Percentiles rank a stretch among this genome's conserved stretches.
These are phyloP conservation scores for Lynx canadensis DNA, from an alignment of 2,113 vertebrate genomes.

Conservation along the genomic window DNA sequence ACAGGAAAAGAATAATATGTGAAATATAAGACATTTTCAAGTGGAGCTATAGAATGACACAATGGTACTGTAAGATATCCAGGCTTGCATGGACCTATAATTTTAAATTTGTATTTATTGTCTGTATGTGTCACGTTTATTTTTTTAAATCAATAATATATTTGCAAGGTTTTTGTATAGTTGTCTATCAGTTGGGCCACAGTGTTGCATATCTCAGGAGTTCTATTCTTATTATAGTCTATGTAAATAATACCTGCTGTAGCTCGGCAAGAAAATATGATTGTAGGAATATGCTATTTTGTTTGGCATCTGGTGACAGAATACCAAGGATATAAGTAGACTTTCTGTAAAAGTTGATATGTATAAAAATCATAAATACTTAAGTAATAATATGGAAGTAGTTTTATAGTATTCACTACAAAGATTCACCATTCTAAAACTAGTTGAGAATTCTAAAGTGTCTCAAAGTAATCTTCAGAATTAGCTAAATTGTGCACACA, in stretches of 20 bases:
- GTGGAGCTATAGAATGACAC: slow-evolving; percentile 31
- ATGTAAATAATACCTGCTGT: neutral
- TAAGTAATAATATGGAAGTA: neutral
- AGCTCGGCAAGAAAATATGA: neutral
- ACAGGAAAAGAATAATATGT: neutral
- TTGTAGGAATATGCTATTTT: neutral
- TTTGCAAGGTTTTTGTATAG: neutral
- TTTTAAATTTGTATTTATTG: neutral
- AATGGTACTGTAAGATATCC: neutral
- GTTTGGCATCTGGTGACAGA: neutral
- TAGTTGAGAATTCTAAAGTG: neutral
- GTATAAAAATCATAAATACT: neutral
- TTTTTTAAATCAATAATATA: neutral
- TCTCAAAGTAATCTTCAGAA: neutral
- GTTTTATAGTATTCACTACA: neutral
- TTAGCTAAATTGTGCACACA: neutral
- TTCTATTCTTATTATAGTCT: neutral
- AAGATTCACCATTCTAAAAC: neutral
- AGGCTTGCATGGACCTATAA: neutral
- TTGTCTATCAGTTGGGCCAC: neutral
- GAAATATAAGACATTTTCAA: slow-evolving; percentile 57
- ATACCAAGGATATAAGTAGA: neutral
- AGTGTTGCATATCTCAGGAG: neutral
- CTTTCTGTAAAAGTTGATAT: neutral
- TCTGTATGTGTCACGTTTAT: neutral